Percentiles rank a stretch among this genome's conserved stretches.
Evolutionary conservation across 2,797 vertebrate species (phyloP).

Genomic region (Sphenopsis melanotis): DNA sequence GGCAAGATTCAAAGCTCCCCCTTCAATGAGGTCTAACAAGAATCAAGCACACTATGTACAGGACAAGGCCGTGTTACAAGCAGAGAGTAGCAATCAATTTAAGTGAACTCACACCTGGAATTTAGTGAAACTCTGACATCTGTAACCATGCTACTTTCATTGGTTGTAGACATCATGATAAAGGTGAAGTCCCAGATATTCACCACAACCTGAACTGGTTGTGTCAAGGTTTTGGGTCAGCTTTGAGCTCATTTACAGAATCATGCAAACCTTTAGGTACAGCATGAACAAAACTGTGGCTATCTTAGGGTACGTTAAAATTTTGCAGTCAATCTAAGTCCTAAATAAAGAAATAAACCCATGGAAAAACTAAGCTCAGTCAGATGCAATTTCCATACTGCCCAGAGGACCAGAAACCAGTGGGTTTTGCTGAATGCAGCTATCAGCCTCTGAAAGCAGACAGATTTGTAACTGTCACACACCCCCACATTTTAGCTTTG

Average conservation of each 20-base stretch:
- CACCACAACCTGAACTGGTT: neutral
- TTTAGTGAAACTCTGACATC: neutral
- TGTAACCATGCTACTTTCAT: neutral
- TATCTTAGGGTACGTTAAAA: neutral
- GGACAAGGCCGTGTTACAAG: neutral
- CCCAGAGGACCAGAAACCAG: constrained; percentile 31
- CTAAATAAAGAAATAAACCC: neutral
- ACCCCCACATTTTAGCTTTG: constrained; percentile 36
- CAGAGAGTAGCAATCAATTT: neutral
- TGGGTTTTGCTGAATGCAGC: neutral
- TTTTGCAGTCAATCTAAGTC: neutral
- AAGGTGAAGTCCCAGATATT: neutral
- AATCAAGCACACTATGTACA: neutral
- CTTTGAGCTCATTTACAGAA: neutral
- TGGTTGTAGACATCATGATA: neutral
- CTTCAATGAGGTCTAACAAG: neutral
- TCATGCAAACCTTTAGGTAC: neutral
- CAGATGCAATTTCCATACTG: neutral
- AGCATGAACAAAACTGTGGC: neutral
- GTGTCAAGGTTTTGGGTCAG: neutral
- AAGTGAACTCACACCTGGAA: neutral
- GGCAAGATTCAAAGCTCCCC: neutral
- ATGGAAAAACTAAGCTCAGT: neutral
- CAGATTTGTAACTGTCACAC: constrained; percentile 55
- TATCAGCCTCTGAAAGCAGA: constrained; percentile 19